phyloP scores from a whole-genome alignment of 2,113 vertebrate species.

The Neotoma lepida region DNA sequence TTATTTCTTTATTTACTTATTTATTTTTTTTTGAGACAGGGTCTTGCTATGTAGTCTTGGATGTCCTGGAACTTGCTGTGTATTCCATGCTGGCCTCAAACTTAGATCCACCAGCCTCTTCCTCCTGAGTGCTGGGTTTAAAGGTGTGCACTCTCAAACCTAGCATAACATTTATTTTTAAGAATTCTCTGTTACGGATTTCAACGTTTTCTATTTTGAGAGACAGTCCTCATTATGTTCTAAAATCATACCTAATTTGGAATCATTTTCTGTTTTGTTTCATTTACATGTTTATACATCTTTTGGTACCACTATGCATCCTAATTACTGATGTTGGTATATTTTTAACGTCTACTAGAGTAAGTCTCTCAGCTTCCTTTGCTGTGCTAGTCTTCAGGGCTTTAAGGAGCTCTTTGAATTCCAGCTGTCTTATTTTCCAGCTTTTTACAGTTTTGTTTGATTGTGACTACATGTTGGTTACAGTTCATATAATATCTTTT shows the following conservation, averaged over 20 bases:
- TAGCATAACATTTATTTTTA: not conserved
- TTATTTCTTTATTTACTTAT: not conserved
- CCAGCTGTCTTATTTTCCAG: not conserved
- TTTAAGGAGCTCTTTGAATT: not conserved
- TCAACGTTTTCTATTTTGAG: slow-evolving; percentile 27
- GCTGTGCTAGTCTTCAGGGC: not conserved
- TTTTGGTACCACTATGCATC: not conserved
- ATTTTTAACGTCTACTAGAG: slow-evolving; percentile 42
- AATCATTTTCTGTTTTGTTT: not conserved
- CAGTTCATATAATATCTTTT: slow-evolving; percentile 48
- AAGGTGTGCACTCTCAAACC: not conserved
- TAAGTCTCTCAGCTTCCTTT: slow-evolving; percentile 34
- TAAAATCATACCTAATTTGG: not conserved
- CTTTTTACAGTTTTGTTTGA: slow-evolving; percentile 39
- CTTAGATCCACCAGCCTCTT: not conserved
- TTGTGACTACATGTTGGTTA: not conserved
- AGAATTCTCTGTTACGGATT: not conserved
- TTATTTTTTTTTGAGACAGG: not conserved
- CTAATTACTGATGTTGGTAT: not conserved
- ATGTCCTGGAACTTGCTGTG: not conserved
- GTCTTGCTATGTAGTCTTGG: not conserved
- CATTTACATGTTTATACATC: not conserved
- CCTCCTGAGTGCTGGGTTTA: not conserved
- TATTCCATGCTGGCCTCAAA: not conserved
- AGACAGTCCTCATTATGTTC: not conserved